Evolutionary conservation across 2,888 invertebrate genomes (phyloP).

Genomic region (Thymelicus sylvestris): DNA sequence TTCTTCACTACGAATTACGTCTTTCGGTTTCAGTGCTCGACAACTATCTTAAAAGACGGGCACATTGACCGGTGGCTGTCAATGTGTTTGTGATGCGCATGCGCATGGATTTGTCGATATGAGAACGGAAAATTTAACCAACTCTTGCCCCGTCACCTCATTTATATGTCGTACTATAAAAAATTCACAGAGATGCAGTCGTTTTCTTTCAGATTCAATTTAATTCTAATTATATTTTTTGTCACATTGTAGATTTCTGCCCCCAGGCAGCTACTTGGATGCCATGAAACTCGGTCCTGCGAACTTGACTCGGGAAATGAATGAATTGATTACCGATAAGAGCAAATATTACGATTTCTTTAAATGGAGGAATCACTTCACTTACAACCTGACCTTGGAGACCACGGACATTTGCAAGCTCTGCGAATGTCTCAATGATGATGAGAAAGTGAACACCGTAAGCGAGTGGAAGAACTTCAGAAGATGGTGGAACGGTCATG

Average conservation of each 20-base stretch:
- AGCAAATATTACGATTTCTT: slow-evolving; percentile 47
- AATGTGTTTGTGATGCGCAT: no score
- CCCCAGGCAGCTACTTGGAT: slow-evolving; percentile 48
- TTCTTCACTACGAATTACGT: no score
- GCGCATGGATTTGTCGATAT: no score
- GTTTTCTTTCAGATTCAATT: no score
- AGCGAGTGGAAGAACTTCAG: slow-evolving; percentile 40
- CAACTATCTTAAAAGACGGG: no score
- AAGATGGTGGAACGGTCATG: slow-evolving; percentile 39
- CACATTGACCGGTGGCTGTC: no score
- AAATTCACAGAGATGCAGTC: no score
- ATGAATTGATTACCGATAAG: slow-evolving; percentile 42
- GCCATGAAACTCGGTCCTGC: slow-evolving; percentile 44
- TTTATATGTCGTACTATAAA: no score
- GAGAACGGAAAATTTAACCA: no score
- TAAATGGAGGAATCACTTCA: slow-evolving; percentile 48
- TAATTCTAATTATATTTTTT: slow-evolving; percentile 1
- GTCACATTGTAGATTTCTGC: slow-evolving; percentile 46
- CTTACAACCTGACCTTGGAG: slow-evolving; percentile 35
- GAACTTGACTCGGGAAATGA: slow-evolving; percentile 45
- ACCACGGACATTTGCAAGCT: slow-evolving; percentile 42
- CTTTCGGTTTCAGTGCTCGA: no score
- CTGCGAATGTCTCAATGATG: slow-evolving; percentile 42
- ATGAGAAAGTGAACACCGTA: slow-evolving; percentile 15
- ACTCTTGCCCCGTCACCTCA: no score